Base-by-base conservation (phyloP, 2,113 vertebrate genomes). In the Xiphias gladius region DNA sequence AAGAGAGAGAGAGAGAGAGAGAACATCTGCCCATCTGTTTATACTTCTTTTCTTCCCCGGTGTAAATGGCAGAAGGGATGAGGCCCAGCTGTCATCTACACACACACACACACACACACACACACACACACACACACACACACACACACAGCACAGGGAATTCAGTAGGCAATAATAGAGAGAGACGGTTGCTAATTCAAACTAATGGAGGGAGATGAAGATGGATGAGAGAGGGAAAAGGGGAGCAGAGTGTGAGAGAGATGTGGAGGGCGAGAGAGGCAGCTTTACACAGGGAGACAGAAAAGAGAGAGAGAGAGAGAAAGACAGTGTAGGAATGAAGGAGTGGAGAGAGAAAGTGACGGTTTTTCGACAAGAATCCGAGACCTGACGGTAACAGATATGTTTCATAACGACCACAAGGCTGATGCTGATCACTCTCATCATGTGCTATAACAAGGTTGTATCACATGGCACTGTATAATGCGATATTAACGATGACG, bases 11-110 rank as follows among this genome's bases (percentile, higher is more conserved):
- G 79, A 61, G 37, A 79, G 90, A 87, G 72, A 82, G 83, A 80
- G 89, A 93, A 94, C 93, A 94, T 93, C 93, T 94, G 91, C 86
- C 91, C 90, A 89, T 93, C 91, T 92, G 93, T 92, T 93, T 90
- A 92, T 92, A 90, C 91, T 93, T 90, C 86, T 90, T 86, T 78
- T 92, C 87, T 89, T 92, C 94, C 90, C 88, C 62, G 88, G 93
- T 93, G 93, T 89, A 91, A 92, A 93, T 85, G 89, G 87, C 88
- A 93, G 89, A 88, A 58, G 86, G 88, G 91, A 94, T 84, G 87
- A 88, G 68, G 91, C 90, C 91, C 93, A 94, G 93, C 92, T 94
- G 93, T 93, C 90, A 85, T 70, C 64, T 7, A 58, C 75, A 80
- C 87, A 78, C 72, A 41, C 28, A 19, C 77, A 52, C 67, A 17